Base-by-base conservation (phyloP, 2,888 invertebrate species). In the Sarcophaga subvicina region DNA sequence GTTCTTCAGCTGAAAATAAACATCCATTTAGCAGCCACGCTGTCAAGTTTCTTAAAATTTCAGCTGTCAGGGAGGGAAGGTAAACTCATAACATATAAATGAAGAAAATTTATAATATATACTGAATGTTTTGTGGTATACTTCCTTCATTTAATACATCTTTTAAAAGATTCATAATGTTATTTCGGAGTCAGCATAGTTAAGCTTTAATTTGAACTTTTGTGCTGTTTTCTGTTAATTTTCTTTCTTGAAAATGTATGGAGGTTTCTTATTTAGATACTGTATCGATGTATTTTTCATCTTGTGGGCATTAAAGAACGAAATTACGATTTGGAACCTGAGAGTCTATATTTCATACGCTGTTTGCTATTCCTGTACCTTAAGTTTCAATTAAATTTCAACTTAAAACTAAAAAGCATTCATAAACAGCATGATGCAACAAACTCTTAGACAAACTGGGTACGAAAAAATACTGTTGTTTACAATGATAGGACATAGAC, bases 161-260 rank as follows among this genome's bases (percentile, higher is more conserved):
- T 60, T 45, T 45, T 69, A 45, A 69, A 77, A 22, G 14, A 77
- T 67, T 67, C 67, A 77, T 77, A 60, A 45, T 67, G 37, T 60
- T 77, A 10, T 12, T 27, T 54, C 5, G 2, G 66, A 76, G 27
- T 11, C 22, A 25, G 54, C 54, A 2, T 37, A 37, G 1, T 37
- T 37, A 37, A 37, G 8, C 37, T 37, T 37, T 37, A 37, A 37
- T 37, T 1, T 37, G 37, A 37, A 6, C 27, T 8, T 37, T 37
- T 6, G 2, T 0, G 8, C 6, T 37, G 37, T 8, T 37, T 37
- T 37, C 6, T 37, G 37, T 37, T 37, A 2, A 49, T 49, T 14
- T 49, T 49, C 14, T 14, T 49, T 49, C 0, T 37, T 37, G 37
- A 37, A 37, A 37, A 37, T 37, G 1, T 37, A 1, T 2, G 6